These are phyloP conservation scores for Melanargia galathea DNA, from an alignment of 2,888 invertebrate species.

Conservation along the genomic window DNA sequence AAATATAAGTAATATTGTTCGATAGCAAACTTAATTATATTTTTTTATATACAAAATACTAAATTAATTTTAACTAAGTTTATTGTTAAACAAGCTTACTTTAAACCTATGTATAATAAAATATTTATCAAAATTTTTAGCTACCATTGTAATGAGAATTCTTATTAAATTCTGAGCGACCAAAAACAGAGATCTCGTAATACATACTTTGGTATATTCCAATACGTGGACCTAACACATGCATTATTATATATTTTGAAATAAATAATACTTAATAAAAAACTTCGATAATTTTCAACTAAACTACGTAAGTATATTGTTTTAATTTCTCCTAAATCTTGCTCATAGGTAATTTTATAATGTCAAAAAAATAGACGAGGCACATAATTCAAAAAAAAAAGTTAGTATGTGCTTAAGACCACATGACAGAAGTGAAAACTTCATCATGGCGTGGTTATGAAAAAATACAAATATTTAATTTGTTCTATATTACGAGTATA, in stretches of 20 bases:
- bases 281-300: too few species aligned
- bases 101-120: background rate
- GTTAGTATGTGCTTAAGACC: too few species aligned
- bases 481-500: too few species aligned
- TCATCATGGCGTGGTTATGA: too few species aligned
- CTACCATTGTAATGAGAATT: slow-evolving; percentile 17
- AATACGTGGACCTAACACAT: slow-evolving; percentile 47
- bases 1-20: slow-evolving; percentile 10
- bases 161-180: slow-evolving; percentile 29
- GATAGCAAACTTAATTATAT: slow-evolving; percentile 2
- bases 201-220: slow-evolving; percentile 66
- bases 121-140: slow-evolving; percentile 12
- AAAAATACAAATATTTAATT: too few species aligned
- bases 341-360: too few species aligned
- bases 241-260: background rate
- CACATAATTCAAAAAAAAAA: too few species aligned
- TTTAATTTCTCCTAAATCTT: too few species aligned
- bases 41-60: slow-evolving; percentile 11
- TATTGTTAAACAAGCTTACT: background rate
- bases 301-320: too few species aligned
- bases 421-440: too few species aligned
- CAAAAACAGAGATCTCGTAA: slow-evolving; percentile 57
- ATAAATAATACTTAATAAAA: background rate
- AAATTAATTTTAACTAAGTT: background rate
- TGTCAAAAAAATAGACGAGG: too few species aligned